phyloP scores from a whole-genome alignment of 2,888 invertebrate species.

The Drosophila kambysellisi region DNA sequence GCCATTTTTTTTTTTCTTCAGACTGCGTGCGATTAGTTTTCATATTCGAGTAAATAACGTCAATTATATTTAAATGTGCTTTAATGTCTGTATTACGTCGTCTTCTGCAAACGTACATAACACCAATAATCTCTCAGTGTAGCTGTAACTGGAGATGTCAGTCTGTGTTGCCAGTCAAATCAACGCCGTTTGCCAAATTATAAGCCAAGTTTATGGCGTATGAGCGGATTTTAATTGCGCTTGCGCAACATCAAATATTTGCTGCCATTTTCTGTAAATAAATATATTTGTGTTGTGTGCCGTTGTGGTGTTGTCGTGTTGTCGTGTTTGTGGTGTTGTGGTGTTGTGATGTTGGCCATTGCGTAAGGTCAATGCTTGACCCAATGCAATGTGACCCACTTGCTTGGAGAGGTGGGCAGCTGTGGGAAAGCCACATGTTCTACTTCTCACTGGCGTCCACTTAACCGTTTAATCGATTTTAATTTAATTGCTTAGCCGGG shows the following conservation, averaged over 20 bases:
- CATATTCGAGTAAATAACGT: neutral
- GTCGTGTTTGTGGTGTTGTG: neutral
- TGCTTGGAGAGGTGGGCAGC: constrained; percentile 48
- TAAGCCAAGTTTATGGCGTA: constrained; percentile 74
- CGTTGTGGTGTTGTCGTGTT: neutral
- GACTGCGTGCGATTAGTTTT: neutral
- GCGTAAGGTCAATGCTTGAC: constrained; percentile 75
- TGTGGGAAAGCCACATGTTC: constrained; percentile 76
- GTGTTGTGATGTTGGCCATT: constrained; percentile 42
- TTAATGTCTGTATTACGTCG: neutral
- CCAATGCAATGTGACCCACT: constrained; percentile 38
- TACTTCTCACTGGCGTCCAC: constrained; percentile 70
- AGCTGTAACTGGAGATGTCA: constrained; percentile 13
- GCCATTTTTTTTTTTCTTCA: neutral
- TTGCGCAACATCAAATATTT: constrained; percentile 35
- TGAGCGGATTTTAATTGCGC: constrained; percentile 52
- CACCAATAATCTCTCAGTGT: constrained; percentile 1
- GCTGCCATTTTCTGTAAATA: constrained; percentile 29
- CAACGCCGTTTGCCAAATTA: constrained; percentile 63
- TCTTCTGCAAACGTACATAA: no score
- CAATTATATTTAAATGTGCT: neutral
- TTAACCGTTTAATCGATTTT: constrained; percentile 81
- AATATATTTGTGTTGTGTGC: neutral
- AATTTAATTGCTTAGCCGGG: constrained; percentile 76
- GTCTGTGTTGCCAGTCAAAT: constrained; percentile 42